A percentile compares a stretch with the other conserved stretches of the same genome.
phyloP scores from a whole-genome alignment of 2,113 vertebrate genomes.

The Dicerorhinus sumatrensis region DNA sequence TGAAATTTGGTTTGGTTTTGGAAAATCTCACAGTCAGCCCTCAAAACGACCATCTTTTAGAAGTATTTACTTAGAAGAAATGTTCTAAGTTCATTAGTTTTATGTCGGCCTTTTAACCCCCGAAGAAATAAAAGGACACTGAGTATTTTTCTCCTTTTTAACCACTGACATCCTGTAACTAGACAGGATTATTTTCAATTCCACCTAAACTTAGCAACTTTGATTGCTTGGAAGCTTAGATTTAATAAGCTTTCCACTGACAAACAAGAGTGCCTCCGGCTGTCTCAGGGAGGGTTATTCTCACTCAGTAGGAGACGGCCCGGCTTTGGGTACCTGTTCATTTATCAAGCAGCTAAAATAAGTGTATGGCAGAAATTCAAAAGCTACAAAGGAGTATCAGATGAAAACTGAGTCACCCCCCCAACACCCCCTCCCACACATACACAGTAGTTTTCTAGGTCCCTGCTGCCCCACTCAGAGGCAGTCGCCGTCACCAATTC shows the following conservation, averaged over 20 bases:
- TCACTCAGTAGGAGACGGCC: not conserved
- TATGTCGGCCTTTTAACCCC: not conserved
- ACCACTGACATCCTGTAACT: not conserved
- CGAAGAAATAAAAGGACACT: not conserved
- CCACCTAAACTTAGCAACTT: not conserved
- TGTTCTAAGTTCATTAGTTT: not conserved
- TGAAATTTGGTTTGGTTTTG: not conserved
- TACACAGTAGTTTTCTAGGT: not conserved
- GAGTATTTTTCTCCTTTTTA: not conserved
- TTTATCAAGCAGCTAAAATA: not conserved
- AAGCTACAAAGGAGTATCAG: not conserved
- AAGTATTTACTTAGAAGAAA: not conserved
- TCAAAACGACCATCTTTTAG: not conserved
- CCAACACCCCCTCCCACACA: too few relatives aligned
- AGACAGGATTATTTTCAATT: not conserved
- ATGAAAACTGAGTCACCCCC: not conserved
- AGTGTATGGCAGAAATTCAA: not conserved
- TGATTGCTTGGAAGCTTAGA: not conserved
- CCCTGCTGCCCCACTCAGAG: not conserved
- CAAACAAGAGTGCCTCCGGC: not conserved
- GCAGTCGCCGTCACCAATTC: not conserved
- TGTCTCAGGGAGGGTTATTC: not conserved
- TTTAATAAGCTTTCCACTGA: not conserved
- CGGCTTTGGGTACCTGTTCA: not conserved
- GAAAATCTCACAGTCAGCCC: not conserved